These are phyloP conservation scores for Oligia fasciuncula DNA, from an alignment of 2,888 invertebrate species.

Conservation along the genomic window DNA sequence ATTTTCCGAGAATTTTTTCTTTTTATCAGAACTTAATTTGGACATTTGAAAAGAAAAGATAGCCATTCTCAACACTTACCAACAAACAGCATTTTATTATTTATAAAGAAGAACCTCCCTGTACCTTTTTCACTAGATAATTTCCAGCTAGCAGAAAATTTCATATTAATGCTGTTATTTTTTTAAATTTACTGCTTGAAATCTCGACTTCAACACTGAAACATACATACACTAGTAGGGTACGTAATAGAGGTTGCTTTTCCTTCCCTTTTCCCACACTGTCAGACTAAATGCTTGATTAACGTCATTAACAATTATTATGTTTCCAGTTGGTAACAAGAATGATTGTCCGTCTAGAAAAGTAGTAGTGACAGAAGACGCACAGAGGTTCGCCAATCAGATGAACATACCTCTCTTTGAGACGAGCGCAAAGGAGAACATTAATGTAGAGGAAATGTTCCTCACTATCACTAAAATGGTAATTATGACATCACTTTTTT, in stretches of 20 bases:
- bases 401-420: slow-evolving; percentile 99
- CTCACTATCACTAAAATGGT: slow-evolving; percentile 92
- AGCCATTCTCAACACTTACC: background rate
- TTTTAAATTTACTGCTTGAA: background rate
- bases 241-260: no score
- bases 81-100: background rate
- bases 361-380: slow-evolving; percentile 99
- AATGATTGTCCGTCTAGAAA: slow-evolving; percentile 98
- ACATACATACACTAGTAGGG: background rate
- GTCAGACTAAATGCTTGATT: background rate
- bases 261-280: background rate
- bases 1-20: background rate
- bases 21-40: background rate
- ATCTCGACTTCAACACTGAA: background rate
- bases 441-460: slow-evolving; percentile 99
- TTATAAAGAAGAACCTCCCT: background rate
- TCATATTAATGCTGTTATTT: no score
- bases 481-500: slow-evolving; percentile 50
- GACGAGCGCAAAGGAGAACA: slow-evolving; percentile 99
- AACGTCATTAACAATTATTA: background rate
- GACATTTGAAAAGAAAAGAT: background rate
- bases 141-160: background rate
- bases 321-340: slow-evolving; percentile 97
- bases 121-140: no score
- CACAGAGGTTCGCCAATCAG: slow-evolving; percentile 98